These are phyloP conservation scores for Troides aeacus DNA, from an alignment of 2,888 invertebrate genomes.

Conservation along the genomic window DNA sequence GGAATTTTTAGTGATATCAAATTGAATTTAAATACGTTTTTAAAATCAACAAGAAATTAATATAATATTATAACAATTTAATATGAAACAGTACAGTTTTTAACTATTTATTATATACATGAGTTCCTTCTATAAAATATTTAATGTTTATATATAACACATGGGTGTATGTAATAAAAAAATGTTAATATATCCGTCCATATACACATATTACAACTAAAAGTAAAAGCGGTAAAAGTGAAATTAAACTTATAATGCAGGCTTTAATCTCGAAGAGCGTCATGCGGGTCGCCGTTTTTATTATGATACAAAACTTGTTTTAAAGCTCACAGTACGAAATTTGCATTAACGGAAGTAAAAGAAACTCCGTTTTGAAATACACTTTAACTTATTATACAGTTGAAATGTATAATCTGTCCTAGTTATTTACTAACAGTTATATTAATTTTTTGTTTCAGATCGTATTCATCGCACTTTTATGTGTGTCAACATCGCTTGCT, in stretches of 20 bases:
- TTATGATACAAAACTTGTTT: slow-evolving; percentile 40
- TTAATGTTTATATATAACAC: not conserved
- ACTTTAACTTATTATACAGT: slow-evolving; percentile 35
- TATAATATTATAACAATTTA: not conserved
- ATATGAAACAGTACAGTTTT: not conserved
- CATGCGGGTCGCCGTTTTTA: slow-evolving; percentile 64
- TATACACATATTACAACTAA: slow-evolving; percentile 37
- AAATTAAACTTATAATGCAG: slow-evolving; percentile 69
- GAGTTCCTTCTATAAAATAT: not conserved
- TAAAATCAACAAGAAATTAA: not conserved
- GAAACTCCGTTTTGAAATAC: slow-evolving; percentile 17
- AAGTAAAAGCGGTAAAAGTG: slow-evolving; percentile 76
- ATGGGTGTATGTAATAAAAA: not conserved
- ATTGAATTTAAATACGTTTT: not conserved
- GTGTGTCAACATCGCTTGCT: slow-evolving; percentile 62
- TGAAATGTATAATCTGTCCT: not conserved
- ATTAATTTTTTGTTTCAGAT: slow-evolving; percentile 52
- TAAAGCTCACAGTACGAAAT: slow-evolving; percentile 45
- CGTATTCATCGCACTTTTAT: slow-evolving; percentile 59
- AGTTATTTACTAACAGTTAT: not conserved
- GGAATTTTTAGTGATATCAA: slow-evolving; percentile 10
- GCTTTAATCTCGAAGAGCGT: slow-evolving; percentile 61
- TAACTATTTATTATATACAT: not conserved
- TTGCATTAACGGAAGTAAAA: slow-evolving; percentile 47
- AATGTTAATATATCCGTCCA: not conserved